phyloP scores from a whole-genome alignment of 2,113 vertebrate species.

The Brachyhypopomus gauderio region DNA sequence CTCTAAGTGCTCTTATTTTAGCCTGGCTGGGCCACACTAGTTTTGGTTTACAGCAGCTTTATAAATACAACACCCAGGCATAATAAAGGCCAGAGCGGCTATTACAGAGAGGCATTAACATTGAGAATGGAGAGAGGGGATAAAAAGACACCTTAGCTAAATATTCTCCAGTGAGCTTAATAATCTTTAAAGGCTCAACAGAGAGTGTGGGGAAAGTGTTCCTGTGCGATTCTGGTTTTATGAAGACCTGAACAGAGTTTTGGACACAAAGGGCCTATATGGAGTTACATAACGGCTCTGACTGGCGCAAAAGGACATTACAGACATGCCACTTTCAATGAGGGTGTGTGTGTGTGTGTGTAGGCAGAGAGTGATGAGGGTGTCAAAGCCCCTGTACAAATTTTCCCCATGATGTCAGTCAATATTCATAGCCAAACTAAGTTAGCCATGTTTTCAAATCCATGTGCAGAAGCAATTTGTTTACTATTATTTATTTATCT shows the following conservation, averaged over 20 bases:
- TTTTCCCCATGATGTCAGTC: neutral
- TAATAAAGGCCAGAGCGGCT: slow-evolving; percentile 46
- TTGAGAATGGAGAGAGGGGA: neutral
- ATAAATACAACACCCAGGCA: slow-evolving; percentile 65
- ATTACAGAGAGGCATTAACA: slow-evolving; percentile 40
- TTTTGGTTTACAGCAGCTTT: slow-evolving; percentile 68
- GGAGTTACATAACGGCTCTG: slow-evolving; percentile 55
- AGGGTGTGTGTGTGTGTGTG: slow-evolving; percentile 3
- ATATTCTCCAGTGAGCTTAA: neutral
- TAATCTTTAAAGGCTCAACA: neutral
- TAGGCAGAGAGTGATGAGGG: too few species aligned
- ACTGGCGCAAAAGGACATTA: slow-evolving; percentile 35
- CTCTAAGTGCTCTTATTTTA: slow-evolving; percentile 64
- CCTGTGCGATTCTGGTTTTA: neutral
- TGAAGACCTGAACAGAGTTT: neutral
- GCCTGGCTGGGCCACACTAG: slow-evolving; percentile 52
- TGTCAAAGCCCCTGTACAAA: too few species aligned
- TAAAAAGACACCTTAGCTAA: neutral
- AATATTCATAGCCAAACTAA: neutral
- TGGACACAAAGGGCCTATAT: slow-evolving; percentile 3
- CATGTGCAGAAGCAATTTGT: too few species aligned
- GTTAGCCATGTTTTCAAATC: too few species aligned
- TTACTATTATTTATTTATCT: too few species aligned
- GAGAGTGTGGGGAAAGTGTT: neutral
- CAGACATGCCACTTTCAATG: slow-evolving; percentile 56